Base-by-base conservation (phyloP, 2,797 vertebrate species). In the Peromyscus aztecus region DNA sequence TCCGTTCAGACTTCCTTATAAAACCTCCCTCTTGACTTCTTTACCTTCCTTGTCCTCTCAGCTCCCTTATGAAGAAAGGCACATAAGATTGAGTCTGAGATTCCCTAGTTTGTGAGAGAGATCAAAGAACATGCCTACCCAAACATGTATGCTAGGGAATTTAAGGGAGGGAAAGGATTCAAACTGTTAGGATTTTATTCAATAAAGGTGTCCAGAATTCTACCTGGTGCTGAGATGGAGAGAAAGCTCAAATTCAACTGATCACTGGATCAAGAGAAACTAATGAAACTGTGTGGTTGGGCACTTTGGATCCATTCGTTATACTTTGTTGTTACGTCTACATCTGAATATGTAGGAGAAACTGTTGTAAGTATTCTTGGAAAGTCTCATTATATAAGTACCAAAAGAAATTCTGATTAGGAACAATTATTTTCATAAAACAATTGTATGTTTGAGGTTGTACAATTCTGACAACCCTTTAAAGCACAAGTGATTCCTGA, bases 281-380 rank as follows among this genome's bases (percentile, higher is more conserved):
- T 77, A 81, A 83, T 61, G 6, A 37, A 89, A 59, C 4, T 9
- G 67, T 94, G 52, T 77, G 27, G 8, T 34, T 40, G 31, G 59
- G 19, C 19, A 27, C 29, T 27, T 90, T 57, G 61, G 69, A 34
- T 21, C 46, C 71, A 90, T 46, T 82, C 40, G 31, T 1, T 61
- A 10, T 57, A 71, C n/a, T 6, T 78, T 81, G 52, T 69, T 29
- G 11, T 92, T 94, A 73, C 31, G 89, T 95, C 46, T 92, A 27
- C 29, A 73, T 87, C 9, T 87, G 40, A 61, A 86, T 76, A 37
- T 29, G 14, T 76, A 40, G 24, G 80, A 82, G 24, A 23, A 92
- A 75, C 67, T 37, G n/a, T 46, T 89, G 59, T 23, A 69, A 81
- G 75, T 94, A 63, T 82, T 67, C 13, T 75, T 76, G 24, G 67